These are phyloP conservation scores for Desmodus rotundus DNA, from an alignment of 2,113 vertebrate species.

Conservation along the genomic window DNA sequence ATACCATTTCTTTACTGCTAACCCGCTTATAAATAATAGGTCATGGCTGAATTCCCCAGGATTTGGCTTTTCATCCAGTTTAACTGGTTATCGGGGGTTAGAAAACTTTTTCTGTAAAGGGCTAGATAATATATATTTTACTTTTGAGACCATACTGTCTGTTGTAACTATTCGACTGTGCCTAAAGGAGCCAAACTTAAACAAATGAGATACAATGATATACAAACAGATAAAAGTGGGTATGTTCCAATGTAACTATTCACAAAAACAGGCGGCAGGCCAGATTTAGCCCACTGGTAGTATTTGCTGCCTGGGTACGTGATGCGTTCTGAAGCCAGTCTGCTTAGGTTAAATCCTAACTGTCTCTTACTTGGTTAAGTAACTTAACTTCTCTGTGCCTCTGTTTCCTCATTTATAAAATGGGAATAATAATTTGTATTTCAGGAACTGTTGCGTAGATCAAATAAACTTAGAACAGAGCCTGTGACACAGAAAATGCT, in stretches of 20 bases:
- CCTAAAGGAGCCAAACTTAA: background rate
- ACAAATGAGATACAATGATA: background rate
- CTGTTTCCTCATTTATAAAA: conserved; percentile 20
- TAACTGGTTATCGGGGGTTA: background rate
- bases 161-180: background rate
- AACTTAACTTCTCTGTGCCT: background rate
- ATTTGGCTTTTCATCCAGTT: conserved; percentile 18
- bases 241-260: background rate
- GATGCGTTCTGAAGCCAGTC: background rate
- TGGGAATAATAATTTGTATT: background rate
- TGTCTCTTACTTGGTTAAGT: background rate
- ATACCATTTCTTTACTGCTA: background rate
- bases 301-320: background rate
- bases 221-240: background rate
- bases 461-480: background rate
- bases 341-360: background rate
- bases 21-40: background rate
- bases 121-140: background rate
- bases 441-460: background rate
- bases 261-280: background rate
- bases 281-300: background rate
- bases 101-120: background rate
- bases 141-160: background rate
- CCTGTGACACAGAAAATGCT: background rate
- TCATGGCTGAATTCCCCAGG: background rate